A percentile compares a stretch with the other conserved stretches of the same genome.
Conservation (phyloP, 1,140 invertebrate genomes). For the Drosophila ironensis region DNA sequence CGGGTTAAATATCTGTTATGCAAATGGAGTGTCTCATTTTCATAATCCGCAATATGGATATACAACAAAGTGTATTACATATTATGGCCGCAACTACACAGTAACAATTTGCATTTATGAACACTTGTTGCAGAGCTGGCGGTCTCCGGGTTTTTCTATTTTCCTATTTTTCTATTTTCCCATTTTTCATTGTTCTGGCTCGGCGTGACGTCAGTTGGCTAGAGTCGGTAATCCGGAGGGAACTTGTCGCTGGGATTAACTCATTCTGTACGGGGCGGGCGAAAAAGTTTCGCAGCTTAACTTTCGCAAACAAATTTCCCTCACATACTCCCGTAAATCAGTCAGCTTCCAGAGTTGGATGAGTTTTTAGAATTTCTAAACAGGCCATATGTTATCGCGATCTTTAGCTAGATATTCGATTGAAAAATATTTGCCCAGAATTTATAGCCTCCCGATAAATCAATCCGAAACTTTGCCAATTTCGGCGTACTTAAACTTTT, state of each 20-base stretch:
- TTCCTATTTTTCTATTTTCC: neutral
- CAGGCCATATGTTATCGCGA: conserved; percentile 22
- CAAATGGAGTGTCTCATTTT: conserved; percentile 58
- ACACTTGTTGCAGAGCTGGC: neutral
- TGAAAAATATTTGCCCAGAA: conserved; percentile 8
- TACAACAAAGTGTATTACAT: conserved; percentile 9
- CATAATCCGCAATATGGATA: conserved; percentile 52
- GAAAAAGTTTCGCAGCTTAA: conserved; percentile 21
- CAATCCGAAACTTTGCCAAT: conserved; percentile 30
- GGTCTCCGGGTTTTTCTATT: neutral
- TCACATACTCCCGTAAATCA: conserved; percentile 32
- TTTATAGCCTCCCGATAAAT: conserved; percentile 29
- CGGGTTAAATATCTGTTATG: conserved; percentile 78
- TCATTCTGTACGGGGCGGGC: conserved; percentile 18
- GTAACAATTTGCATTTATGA: conserved; percentile 62
- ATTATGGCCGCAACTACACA: conserved; percentile 42
- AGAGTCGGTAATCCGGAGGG: conserved; percentile 9
- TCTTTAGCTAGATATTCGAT: conserved; percentile 13
- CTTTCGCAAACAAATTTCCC: conserved; percentile 14
- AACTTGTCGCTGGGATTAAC: conserved; percentile 30
- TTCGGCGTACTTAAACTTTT: conserved; percentile 1
- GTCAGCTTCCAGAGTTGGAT: neutral
- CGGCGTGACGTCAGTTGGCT: conserved; percentile 20
- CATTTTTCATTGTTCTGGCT: conserved; percentile 11
- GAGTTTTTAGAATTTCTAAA: conserved; percentile 3